Evolutionary conservation across 2,113 vertebrate genomes (phyloP).

Genomic region (Cervus canadensis): DNA sequence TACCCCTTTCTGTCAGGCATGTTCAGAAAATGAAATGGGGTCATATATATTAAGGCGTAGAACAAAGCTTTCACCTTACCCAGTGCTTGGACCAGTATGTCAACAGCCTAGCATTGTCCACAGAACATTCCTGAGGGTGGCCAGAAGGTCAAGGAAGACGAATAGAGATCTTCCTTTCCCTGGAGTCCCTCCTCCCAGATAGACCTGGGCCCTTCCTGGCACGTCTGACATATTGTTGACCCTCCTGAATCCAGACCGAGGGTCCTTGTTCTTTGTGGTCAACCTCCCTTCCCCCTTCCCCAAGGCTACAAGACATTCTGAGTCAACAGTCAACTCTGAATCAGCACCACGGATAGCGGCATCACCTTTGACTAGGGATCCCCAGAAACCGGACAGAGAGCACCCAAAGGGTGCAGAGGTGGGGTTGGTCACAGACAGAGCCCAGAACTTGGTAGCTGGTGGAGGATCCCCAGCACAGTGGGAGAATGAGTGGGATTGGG

Average conservation of each 20-base stretch:
- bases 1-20: not conserved
- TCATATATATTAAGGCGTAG: not conserved
- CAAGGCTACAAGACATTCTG: not conserved
- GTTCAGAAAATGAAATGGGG: not conserved
- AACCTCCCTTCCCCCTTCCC: not conserved
- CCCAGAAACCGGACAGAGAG: not conserved
- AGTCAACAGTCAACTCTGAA: no score
- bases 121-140: not conserved
- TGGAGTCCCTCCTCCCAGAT: not conserved
- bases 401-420: not conserved
- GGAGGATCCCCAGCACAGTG: not conserved
- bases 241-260: not conserved
- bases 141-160: not conserved
- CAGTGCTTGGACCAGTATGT: not conserved
- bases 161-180: no score
- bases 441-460: not conserved
- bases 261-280: not conserved
- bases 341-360: not conserved
- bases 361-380: rapidly evolving
- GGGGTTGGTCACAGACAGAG: not conserved
- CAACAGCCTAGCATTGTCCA: not conserved
- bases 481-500: not conserved
- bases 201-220: not conserved
- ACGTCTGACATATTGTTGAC: not conserved
- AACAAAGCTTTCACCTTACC: not conserved